phyloP scores from a whole-genome alignment of 2,113 vertebrate genomes.

The Rana temporaria region DNA sequence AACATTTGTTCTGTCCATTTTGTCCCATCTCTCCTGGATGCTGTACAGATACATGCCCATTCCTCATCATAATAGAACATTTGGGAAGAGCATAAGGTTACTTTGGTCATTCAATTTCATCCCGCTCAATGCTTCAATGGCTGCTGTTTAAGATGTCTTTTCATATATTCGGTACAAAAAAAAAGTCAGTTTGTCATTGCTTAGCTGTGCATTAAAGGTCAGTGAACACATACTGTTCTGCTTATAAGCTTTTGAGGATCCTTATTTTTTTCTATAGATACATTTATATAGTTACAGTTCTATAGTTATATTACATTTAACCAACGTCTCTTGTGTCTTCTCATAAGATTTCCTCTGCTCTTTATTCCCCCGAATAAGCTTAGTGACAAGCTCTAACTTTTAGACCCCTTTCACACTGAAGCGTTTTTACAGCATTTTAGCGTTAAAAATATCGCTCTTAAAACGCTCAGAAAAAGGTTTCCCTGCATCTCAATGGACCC shows the following conservation, averaged over 20 bases:
- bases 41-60: not conserved
- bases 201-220: conserved; percentile 1
- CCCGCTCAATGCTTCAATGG: conserved; percentile 5
- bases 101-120: conserved; percentile 29
- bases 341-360: no score
- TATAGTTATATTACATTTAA: no score
- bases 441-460: no score
- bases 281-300: not conserved
- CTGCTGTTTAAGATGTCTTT: conserved; percentile 23
- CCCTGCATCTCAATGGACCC: no score
- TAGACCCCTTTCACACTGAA: no score
- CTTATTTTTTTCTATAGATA: not conserved
- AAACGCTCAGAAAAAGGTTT: no score
- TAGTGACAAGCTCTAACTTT: no score
- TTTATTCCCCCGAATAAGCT: no score
- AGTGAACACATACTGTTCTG: not conserved
- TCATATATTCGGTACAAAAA: not conserved
- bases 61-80: conserved; percentile 4
- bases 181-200: not conserved
- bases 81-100: conserved; percentile 12
- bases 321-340: no score
- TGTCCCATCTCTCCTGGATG: not conserved
- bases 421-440: no score
- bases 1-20: no score
- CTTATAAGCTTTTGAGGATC: not conserved